phyloP scores from a whole-genome alignment of 2,113 vertebrate species.

The Triplophysa siluroides region DNA sequence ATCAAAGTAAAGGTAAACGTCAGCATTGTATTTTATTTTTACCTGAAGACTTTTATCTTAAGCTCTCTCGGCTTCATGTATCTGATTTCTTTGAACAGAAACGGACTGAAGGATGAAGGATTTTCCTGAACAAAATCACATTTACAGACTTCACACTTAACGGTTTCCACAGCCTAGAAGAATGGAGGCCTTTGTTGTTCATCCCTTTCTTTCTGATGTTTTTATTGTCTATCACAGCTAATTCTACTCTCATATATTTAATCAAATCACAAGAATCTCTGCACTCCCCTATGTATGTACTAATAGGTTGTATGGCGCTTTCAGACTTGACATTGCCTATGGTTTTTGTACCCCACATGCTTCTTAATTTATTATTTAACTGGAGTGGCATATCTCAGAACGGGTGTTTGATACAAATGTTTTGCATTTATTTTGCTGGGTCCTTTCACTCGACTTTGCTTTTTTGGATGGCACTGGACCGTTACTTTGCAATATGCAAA shows the following conservation, averaged over 20 bases:
- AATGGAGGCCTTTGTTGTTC: conserved; percentile 48
- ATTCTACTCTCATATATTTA: conserved; percentile 46
- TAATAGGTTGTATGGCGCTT: conserved; percentile 60
- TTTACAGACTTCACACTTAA: conserved; percentile 45
- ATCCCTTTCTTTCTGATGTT: conserved; percentile 52
- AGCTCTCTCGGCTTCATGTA: neutral
- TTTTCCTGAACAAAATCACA: conserved; percentile 29
- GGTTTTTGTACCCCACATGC: conserved; percentile 49
- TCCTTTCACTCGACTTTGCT: conserved; percentile 63
- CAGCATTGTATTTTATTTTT: neutral
- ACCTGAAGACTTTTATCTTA: neutral
- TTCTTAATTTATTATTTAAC: conserved; percentile 48
- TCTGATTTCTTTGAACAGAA: neutral
- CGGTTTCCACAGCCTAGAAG: conserved; percentile 43
- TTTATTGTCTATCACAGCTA: conserved; percentile 45
- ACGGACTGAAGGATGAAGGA: neutral
- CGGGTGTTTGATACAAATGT: conserved; percentile 55
- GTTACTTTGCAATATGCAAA: conserved; percentile 55
- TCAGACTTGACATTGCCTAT: conserved; percentile 39
- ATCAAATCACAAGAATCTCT: conserved; percentile 44
- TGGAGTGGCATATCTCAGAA: conserved; percentile 42
- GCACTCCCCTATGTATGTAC: conserved; percentile 62
- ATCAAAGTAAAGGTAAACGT: neutral
- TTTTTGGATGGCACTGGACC: conserved; percentile 66
- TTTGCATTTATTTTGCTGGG: conserved; percentile 43